Evolutionary conservation across 2,797 vertebrate species (phyloP).

Genomic region (Phoeniculus purpureus): DNA sequence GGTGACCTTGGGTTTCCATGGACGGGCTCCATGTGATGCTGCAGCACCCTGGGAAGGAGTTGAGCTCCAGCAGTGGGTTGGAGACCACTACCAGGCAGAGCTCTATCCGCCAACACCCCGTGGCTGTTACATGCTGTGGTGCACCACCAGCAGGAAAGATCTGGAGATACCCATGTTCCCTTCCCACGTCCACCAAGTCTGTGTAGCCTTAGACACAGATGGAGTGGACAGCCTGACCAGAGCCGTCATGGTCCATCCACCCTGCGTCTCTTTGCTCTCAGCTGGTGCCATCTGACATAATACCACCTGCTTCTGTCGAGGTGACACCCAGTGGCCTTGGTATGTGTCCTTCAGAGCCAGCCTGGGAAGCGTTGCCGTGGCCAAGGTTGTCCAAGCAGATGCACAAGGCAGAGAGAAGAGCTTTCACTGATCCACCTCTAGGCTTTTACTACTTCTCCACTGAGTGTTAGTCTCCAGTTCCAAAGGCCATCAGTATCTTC

Average conservation of each 20-base stretch:
- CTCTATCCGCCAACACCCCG: background rate
- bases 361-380: background rate
- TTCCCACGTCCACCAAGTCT: background rate
- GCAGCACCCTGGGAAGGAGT: background rate
- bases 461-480: background rate
- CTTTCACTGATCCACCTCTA: slow-evolving; percentile 6
- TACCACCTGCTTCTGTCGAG: background rate
- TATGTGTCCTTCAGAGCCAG: background rate
- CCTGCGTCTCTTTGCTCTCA: background rate
- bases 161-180: background rate
- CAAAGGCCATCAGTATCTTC: slow-evolving; percentile 24
- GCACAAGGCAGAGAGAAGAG: slow-evolving; percentile 11
- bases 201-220: background rate
- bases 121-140: background rate
- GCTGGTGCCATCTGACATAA: background rate
- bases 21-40: background rate
- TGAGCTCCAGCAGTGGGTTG: background rate
- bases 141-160: background rate
- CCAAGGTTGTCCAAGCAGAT: background rate
- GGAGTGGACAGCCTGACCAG: background rate
- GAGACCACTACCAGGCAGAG: background rate
- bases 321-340: background rate
- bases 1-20: background rate
- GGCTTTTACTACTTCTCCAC: slow-evolving; percentile 37
- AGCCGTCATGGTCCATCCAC: rapidly evolving